phyloP scores from a whole-genome alignment of 2,888 invertebrate genomes.

The Mactromeris polynyma region DNA sequence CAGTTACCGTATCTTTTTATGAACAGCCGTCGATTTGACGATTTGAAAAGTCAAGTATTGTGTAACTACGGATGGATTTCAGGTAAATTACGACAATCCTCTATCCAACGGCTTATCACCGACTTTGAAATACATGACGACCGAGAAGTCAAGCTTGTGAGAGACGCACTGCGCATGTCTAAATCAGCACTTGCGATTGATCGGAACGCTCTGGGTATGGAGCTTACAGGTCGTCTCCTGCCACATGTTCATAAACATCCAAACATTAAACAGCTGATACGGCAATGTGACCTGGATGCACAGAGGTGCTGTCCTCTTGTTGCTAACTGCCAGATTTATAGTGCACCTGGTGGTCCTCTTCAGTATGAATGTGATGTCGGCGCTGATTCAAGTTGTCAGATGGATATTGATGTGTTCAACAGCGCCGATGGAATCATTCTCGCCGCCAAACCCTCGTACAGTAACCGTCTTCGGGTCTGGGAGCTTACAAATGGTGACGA shows the following conservation, averaged over 20 bases:
- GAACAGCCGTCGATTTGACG: constrained; percentile 90
- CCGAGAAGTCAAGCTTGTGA: constrained; percentile 95
- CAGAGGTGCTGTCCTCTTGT: constrained; percentile 79
- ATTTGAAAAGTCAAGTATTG: constrained; percentile 95
- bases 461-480: constrained; percentile 79
- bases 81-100: constrained; percentile 96
- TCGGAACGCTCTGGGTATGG: constrained; percentile 97
- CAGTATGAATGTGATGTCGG: constrained; percentile 83
- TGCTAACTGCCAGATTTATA: constrained; percentile 83
- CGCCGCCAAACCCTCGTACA: constrained; percentile 79
- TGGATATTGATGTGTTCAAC: constrained; percentile 80
- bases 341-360: constrained; percentile 83
- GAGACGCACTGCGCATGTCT: constrained; percentile 96
- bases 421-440: constrained; percentile 80
- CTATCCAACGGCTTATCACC: constrained; percentile 96
- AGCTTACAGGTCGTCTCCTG: constrained; percentile 95
- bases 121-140: constrained; percentile 90
- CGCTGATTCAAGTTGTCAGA: constrained; percentile 68
- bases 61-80: constrained; percentile 99
- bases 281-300: constrained; percentile 80
- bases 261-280: constrained; percentile 75
- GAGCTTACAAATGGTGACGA: constrained; percentile 82
- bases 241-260: constrained; percentile 88
- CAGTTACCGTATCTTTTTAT: constrained; percentile 83
- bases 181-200: constrained; percentile 96